phyloP scores from a whole-genome alignment of 2,797 vertebrate genomes.

The Falco biarmicus region DNA sequence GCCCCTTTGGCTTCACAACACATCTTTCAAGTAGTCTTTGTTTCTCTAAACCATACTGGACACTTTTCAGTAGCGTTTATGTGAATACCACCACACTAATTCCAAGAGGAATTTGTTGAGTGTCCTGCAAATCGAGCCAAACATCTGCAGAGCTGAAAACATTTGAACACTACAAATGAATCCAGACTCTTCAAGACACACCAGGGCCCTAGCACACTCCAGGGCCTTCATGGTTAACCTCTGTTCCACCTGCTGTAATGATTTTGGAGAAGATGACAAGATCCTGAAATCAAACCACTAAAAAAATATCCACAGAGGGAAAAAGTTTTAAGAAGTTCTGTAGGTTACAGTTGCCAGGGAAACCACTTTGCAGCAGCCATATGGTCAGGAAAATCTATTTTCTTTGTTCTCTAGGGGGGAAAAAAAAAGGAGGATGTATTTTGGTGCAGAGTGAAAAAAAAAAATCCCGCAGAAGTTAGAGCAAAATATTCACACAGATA shows the following conservation, averaged over 20 bases:
- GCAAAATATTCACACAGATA: neutral
- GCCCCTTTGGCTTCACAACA: fast-evolving
- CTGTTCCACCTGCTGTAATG: neutral
- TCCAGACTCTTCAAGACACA: neutral
- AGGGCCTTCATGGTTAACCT: neutral
- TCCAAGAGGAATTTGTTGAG: neutral
- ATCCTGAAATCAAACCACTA: constrained; percentile 44
- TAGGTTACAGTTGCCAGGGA: constrained; percentile 59
- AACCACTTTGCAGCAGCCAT: constrained; percentile 52
- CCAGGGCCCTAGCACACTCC: neutral
- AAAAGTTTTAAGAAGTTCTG: constrained; percentile 46
- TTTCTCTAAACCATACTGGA: neutral
- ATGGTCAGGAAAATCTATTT: constrained; percentile 24
- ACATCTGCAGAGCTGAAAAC: neutral
- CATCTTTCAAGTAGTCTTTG: neutral
- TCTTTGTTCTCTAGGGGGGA: neutral
- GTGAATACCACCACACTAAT: neutral
- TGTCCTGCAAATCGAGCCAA: neutral
- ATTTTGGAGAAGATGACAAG: constrained; percentile 33
- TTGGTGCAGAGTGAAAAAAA: neutral
- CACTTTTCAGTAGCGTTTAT: neutral
- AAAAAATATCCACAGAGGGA: neutral
- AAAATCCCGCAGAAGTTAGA: neutral
- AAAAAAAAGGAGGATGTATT: neutral
- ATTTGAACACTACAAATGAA: neutral